Base-by-base conservation (phyloP, 92 coral and sea anemone species). In the Paramuricea clavata region DNA sequence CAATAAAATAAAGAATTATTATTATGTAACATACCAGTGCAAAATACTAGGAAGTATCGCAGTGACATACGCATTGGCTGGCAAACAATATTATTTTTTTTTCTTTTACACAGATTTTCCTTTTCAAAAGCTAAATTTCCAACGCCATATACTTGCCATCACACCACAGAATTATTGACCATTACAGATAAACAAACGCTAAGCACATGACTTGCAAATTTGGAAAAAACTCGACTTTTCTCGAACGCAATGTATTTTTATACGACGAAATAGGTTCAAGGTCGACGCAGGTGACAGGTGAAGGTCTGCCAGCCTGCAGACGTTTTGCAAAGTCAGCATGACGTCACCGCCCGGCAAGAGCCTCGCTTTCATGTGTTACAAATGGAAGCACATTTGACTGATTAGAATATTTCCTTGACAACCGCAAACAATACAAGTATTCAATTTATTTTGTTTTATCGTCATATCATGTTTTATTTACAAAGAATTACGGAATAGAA, bases 381-480 rank as follows among this genome's bases (percentile, higher is more conserved):
- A 17, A 2, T 1, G 31, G 15, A 21, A 25, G 12, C n/a, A 6
- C 9, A 65, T 28, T 26, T 28, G 21, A 5, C 12, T 3, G 28
- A 54, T 52, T 79, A 35, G 73, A 61, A 39, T 79, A 79, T 59
- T 79, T 79, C 84, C 84, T 79, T 79, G 84, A 39, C 84, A 39
- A 79, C 84, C 27, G 23, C 15, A 60, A 31, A 28, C 41, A 11
- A 27, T 65, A 65, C 35, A 43, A 33, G 81, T 7, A 44, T 43
- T 41, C 43, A 27, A 11, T 72, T 17, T 8, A 44, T 47, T 69
- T 47, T 19, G 36, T 69, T 33, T 69, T 31, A 8, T 33, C 36
- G 25, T n/a, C n/a, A n/a, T n/a, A n/a, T n/a, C n/a, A n/a, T 1
- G 44, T 19, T 27, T 31, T 69, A 50, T 78, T 83, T 83, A 69